Base-by-base conservation (phyloP, 1,140 invertebrate genomes). In the Orussus abietinus region DNA sequence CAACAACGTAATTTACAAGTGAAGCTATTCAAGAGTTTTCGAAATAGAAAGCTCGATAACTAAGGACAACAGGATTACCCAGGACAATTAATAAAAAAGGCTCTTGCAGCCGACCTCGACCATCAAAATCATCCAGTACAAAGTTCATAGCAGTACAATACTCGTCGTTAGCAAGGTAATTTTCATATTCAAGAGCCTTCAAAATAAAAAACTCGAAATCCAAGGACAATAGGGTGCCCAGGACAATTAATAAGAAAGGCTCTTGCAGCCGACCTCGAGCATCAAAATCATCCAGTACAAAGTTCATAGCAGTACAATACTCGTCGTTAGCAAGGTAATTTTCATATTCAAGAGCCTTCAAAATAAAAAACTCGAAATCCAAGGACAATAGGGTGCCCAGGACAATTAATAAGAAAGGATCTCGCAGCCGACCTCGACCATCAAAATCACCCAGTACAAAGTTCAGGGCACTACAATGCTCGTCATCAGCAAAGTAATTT, bases 361-460 rank as follows among this genome's bases (percentile, higher is more conserved):
- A 31, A 13, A 13, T 25, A n/a, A 25, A 21, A 10, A 48, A 18
- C 20, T 22, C 33, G n/a, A n/a, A n/a, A n/a, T n/a, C n/a, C n/a
- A n/a, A n/a, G n/a, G n/a, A n/a, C n/a, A n/a, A n/a, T 42, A 38
- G 33, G 14, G 12, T 18, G 4, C 29, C 33, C 11, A 37, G 18
- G 15, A 21, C 26, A 26, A 28, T 46, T 52, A 55, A 63, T 63
- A 59, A 63, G 56, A 40, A 22, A 51, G 37, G 40, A 37, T 14
- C 15, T 40, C 39, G n/a, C 25, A 32, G 30, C 25, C 18, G 11
- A 5, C 17, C 47, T 18, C 22, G 46, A 18, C 34, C 21, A n/a
- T n/a, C n/a, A n/a, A n/a, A n/a, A n/a, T n/a, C n/a, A n/a, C n/a
- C n/a, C n/a, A n/a, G n/a, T n/a, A n/a, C n/a, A n/a, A n/a, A n/a